Evolutionary conservation across 2,888 invertebrate species (phyloP).

Genomic region (Lysandra coridon): DNA sequence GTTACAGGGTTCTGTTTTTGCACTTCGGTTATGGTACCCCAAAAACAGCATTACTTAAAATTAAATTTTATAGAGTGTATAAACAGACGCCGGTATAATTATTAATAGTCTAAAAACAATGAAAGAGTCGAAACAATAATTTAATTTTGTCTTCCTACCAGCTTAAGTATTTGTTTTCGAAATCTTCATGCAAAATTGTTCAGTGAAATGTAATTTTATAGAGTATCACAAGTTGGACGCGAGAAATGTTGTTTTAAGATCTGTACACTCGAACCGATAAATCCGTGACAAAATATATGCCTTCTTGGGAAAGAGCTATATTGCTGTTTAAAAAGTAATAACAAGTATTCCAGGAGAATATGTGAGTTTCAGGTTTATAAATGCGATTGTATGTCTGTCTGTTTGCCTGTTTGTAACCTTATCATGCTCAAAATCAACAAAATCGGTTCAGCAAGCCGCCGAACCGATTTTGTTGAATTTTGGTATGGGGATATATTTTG

Average conservation of each 20-base stretch:
- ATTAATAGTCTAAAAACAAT: neutral
- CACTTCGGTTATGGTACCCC: too few relatives aligned
- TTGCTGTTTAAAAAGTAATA: neutral
- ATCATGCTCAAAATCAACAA: too few relatives aligned
- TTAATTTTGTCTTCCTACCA: neutral
- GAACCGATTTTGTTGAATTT: too few relatives aligned
- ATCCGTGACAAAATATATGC: neutral
- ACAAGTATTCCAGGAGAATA: neutral
- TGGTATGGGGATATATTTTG: too few relatives aligned
- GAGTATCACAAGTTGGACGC: slow-evolving; percentile 30
- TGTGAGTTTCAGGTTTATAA: neutral
- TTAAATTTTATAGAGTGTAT: neutral
- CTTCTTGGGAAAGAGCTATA: neutral
- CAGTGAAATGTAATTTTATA: slow-evolving; percentile 29
- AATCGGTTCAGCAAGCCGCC: too few relatives aligned
- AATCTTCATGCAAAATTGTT: slow-evolving; percentile 32
- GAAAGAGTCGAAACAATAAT: slow-evolving; percentile 11
- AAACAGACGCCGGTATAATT: neutral
- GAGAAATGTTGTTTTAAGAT: slow-evolving; percentile 27
- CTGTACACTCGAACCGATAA: slow-evolving; percentile 14
- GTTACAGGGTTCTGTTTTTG: too few relatives aligned
- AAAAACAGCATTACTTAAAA: too few relatives aligned
- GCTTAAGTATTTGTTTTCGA: slow-evolving; percentile 25
- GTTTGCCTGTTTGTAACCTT: too few relatives aligned
- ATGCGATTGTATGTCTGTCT: too few relatives aligned